phyloP scores from a whole-genome alignment of 1,140 invertebrate genomes.

The Colletes gigas region DNA sequence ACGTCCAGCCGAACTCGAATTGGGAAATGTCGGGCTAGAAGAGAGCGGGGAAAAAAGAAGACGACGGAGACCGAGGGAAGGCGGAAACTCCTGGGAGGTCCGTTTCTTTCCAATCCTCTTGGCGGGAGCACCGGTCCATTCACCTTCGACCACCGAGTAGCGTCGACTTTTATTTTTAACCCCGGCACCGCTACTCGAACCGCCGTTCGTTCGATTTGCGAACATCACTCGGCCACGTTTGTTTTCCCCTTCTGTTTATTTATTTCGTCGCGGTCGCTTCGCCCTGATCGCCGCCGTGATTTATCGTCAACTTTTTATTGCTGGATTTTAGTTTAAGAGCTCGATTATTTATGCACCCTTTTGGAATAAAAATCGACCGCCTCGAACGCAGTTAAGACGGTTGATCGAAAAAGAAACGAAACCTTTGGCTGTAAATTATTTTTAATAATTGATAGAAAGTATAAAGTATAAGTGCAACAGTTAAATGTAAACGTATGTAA shows the following conservation, averaged over 20 bases:
- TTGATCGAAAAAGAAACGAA: no score
- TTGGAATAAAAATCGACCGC: no score
- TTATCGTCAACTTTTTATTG: slow-evolving; percentile 20
- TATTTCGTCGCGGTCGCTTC: slow-evolving; percentile 26
- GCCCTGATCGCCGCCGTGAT: slow-evolving; percentile 6
- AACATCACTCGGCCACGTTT: slow-evolving; percentile 2
- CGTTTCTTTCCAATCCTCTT: slow-evolving; percentile 33
- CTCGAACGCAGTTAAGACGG: no score
- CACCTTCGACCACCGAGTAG: slow-evolving; percentile 26
- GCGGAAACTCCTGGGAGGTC: slow-evolving; percentile 37
- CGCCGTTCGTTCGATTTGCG: slow-evolving; percentile 25
- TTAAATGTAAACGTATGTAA: not conserved
- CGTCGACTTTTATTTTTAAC: slow-evolving; percentile 39
- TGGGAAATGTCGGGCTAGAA: slow-evolving; percentile 47
- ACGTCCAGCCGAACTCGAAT: slow-evolving; percentile 59
- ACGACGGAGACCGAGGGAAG: slow-evolving; percentile 19
- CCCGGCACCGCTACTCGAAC: not conserved
- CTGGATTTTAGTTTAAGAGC: not conserved
- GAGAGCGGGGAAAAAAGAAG: slow-evolving; percentile 39
- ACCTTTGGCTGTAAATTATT: no score
- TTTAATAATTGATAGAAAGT: no score
- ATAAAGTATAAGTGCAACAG: no score
- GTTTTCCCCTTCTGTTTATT: slow-evolving; percentile 26
- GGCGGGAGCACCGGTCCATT: slow-evolving; percentile 41
- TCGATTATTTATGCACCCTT: no score